Conservation (phyloP, 2,797 vertebrate genomes). For the Chelonia mydas region DNA sequence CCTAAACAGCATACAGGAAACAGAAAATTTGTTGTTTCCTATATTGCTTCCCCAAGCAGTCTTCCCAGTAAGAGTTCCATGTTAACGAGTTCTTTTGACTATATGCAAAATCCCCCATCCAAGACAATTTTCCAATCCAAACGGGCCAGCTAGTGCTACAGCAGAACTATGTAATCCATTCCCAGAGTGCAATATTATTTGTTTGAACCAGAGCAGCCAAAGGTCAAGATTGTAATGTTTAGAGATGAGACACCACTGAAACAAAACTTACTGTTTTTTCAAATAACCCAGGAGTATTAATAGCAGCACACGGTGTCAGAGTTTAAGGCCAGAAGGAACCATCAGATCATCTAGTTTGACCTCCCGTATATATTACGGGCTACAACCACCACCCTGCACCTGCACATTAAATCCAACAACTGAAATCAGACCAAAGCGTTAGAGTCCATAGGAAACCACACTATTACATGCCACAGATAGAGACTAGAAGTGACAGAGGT, state of each 20-base stretch:
- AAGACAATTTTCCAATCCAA: neutral
- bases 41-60: neutral
- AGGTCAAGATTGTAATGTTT: constrained; percentile 25
- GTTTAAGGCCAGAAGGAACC: neutral
- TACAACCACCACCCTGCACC: neutral
- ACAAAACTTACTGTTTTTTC: neutral
- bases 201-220: neutral
- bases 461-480: neutral
- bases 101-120: neutral
- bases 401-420: neutral
- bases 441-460: neutral
- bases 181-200: neutral
- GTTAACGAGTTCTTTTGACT: neutral
- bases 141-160: neutral
- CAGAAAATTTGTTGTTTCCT: neutral
- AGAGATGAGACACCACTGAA: neutral
- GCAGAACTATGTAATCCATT: neutral
- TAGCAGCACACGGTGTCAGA: neutral
- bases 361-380: neutral
- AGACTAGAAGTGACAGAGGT: neutral
- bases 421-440: neutral
- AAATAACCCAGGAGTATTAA: neutral
- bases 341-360: neutral
- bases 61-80: neutral
- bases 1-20: neutral